Evolutionary conservation across 2,797 vertebrate species (phyloP).

Genomic region (Lepidocolaptes lacrymiger): DNA sequence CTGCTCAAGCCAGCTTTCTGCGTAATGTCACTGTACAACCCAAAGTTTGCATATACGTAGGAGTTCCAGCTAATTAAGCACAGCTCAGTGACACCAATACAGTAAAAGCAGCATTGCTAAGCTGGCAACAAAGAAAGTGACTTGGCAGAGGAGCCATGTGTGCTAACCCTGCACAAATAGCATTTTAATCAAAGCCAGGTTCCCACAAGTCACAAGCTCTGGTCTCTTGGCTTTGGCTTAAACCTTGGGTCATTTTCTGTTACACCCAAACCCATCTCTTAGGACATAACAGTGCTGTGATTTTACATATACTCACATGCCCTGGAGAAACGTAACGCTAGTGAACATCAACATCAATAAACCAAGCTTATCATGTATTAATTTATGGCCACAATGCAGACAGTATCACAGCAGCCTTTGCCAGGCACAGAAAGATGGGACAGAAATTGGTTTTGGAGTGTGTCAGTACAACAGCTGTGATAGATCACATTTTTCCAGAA

Average conservation of each 20-base stretch:
- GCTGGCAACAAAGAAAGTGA: not conserved
- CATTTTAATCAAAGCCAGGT: constrained; percentile 36
- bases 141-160: not conserved
- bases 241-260: not conserved
- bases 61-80: not conserved
- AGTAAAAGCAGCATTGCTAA: not conserved
- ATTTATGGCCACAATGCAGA: not conserved
- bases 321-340: not conserved
- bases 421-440: not conserved
- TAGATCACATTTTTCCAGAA: not conserved
- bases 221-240: not conserved
- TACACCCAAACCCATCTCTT: not conserved
- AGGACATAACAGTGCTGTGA: not conserved
- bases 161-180: not conserved
- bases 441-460: not conserved
- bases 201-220: not conserved
- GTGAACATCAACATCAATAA: not conserved
- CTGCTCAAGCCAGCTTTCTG: not conserved
- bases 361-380: not conserved
- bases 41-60: not conserved
- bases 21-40: rapidly evolving
- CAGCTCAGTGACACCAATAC: not conserved
- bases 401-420: not conserved
- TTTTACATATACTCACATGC: not conserved
- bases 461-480: not conserved